Percentiles rank a stretch among this genome's conserved stretches.
Conservation (phyloP, 2,888 invertebrate genomes). For the Melanophora roralis region DNA sequence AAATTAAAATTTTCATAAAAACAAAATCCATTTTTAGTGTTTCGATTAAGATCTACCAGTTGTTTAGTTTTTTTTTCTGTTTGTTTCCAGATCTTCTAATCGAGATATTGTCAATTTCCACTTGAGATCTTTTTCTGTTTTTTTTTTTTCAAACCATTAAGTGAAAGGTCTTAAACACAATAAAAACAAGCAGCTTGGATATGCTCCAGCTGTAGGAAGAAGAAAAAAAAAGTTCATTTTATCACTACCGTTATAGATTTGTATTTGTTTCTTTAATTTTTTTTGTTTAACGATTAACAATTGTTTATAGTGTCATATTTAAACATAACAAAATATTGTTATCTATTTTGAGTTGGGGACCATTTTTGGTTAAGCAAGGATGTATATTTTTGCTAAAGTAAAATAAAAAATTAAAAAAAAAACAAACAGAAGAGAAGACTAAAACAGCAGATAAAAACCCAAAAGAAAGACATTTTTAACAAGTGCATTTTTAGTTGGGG, state of each 20-base stretch:
- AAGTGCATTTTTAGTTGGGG: slow-evolving; percentile 39
- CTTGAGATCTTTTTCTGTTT: slow-evolving; percentile 53
- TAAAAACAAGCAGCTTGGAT: slow-evolving; percentile 26
- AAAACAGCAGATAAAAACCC: slow-evolving; percentile 19
- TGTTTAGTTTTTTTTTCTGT: not conserved
- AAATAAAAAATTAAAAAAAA: not conserved
- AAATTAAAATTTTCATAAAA: slow-evolving; percentile 11
- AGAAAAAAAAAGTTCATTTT: slow-evolving; percentile 12
- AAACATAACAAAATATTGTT: slow-evolving; percentile 59
- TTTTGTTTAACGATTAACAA: slow-evolving; percentile 27
- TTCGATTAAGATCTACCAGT: slow-evolving; percentile 46
- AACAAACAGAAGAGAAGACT: slow-evolving; percentile 36
- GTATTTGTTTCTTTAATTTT: slow-evolving; percentile 28
- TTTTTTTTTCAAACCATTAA: slow-evolving; percentile 13
- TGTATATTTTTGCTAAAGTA: slow-evolving; percentile 13
- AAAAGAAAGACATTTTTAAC: slow-evolving; percentile 7
- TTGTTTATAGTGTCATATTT: slow-evolving; percentile 59
- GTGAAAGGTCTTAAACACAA: slow-evolving; percentile 54
- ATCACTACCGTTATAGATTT: slow-evolving; percentile 49
- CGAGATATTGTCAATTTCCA: slow-evolving; percentile 54
- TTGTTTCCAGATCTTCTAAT: slow-evolving; percentile 41
- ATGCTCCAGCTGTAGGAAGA: slow-evolving; percentile 14
- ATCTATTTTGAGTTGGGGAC: slow-evolving; percentile 54
- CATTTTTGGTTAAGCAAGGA: slow-evolving; percentile 60
- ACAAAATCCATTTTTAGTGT: slow-evolving; percentile 1